These are phyloP conservation scores for Belgica antarctica DNA, from an alignment of 2,888 invertebrate genomes.

Conservation along the genomic window DNA sequence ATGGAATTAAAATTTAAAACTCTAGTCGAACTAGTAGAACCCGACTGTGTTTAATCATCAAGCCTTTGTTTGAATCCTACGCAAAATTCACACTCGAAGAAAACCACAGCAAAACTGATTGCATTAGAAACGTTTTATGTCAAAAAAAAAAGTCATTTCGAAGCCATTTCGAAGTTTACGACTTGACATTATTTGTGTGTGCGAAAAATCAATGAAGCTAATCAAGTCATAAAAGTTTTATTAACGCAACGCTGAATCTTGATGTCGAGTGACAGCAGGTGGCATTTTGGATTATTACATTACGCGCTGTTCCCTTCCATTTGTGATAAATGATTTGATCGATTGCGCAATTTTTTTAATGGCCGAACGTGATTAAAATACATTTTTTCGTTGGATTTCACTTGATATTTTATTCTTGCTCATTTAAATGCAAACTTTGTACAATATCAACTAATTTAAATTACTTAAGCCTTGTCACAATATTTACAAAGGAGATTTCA, in stretches of 20 bases:
- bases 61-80: too few relatives aligned
- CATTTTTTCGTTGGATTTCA: neutral
- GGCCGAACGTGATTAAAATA: neutral
- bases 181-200: too few relatives aligned
- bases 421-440: neutral
- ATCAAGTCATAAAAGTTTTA: conserved; percentile 26
- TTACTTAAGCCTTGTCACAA: neutral
- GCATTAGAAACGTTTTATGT: too few relatives aligned
- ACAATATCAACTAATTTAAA: conserved; percentile 16
- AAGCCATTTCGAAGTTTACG: conserved; percentile 18
- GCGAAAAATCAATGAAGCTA: conserved; percentile 19
- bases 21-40: too few relatives aligned
- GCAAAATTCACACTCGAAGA: too few relatives aligned
- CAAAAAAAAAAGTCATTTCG: neutral
- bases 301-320: too few relatives aligned
- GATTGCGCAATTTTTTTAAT: too few relatives aligned
- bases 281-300: neutral
- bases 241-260: conserved; percentile 6
- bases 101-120: too few relatives aligned
- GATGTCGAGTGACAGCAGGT: conserved; percentile 14
- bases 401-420: neutral
- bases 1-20: too few relatives aligned
- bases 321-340: too few relatives aligned
- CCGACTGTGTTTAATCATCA: too few relatives aligned
- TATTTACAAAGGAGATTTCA: conserved; percentile 12